These are phyloP conservation scores for Callospermophilus lateralis DNA, from an alignment of 2,113 vertebrate species.

Conservation along the genomic window DNA sequence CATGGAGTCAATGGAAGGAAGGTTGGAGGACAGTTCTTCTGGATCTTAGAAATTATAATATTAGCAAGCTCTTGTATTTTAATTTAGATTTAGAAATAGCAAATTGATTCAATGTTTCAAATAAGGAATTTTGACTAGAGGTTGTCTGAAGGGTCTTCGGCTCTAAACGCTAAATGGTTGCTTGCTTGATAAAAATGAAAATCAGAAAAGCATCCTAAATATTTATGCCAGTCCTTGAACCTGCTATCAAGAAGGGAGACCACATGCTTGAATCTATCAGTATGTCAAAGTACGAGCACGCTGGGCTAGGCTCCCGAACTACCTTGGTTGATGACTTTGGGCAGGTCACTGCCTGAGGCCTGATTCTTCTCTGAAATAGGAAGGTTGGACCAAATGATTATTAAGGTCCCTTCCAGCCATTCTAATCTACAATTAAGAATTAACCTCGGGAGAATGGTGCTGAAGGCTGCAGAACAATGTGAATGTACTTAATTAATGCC, in stretches of 20 bases:
- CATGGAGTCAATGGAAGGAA: slow-evolving; percentile 53
- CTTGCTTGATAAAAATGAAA: not conserved
- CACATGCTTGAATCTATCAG: not conserved
- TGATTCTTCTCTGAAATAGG: not conserved
- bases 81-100: slow-evolving; percentile 40
- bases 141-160: not conserved
- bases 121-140: slow-evolving; percentile 23
- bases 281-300: not conserved
- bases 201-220: not conserved
- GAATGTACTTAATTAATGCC: not conserved
- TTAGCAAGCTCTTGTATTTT: not conserved
- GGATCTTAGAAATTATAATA: slow-evolving; percentile 60
- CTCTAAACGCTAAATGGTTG: slow-evolving; percentile 5
- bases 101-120: slow-evolving; percentile 31
- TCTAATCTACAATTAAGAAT: not conserved
- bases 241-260: not conserved
- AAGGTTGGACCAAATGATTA: not conserved
- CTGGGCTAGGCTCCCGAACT: not conserved
- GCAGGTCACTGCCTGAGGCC: not conserved
- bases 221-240: not conserved
- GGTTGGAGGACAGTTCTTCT: not conserved
- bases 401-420: not conserved
- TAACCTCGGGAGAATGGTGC: not conserved
- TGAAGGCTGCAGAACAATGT: not conserved
- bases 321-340: not conserved